These are phyloP conservation scores for Argyra leucocephala DNA, from an alignment of 2,888 invertebrate genomes.

Conservation along the genomic window DNA sequence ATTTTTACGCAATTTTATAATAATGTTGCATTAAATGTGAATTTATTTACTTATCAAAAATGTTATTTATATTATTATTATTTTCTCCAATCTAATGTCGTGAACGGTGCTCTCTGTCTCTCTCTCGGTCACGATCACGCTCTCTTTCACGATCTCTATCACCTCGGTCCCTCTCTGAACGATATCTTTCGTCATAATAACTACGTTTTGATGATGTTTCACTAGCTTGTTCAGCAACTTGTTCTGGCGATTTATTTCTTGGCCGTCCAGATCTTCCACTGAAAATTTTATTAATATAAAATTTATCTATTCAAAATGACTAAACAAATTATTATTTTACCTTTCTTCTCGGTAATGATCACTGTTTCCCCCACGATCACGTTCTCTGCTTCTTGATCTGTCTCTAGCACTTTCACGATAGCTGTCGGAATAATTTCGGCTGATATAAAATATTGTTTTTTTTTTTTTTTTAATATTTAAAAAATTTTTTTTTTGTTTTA, in stretches of 20 bases:
- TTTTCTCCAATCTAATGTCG: conserved; percentile 46
- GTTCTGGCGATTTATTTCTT: conserved; percentile 48
- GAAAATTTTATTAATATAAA: background rate
- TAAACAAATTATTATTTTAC: conserved; percentile 25
- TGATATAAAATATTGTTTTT: background rate
- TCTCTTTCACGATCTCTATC: conserved; percentile 58
- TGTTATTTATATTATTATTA: background rate
- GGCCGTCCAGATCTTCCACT: conserved; percentile 44
- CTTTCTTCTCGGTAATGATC: conserved; percentile 43
- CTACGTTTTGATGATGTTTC: conserved; percentile 41
- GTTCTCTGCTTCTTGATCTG: conserved; percentile 73
- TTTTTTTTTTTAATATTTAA: conserved; percentile 36
- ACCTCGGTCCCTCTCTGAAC: conserved; percentile 57
- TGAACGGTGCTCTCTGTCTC: conserved; percentile 61
- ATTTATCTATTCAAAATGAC: background rate
- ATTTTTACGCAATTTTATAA: background rate
- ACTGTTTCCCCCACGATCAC: conserved; percentile 36
- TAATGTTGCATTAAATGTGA: background rate
- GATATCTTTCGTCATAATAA: conserved; percentile 83
- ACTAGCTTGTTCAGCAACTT: conserved; percentile 42
- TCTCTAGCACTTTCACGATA: conserved; percentile 47
- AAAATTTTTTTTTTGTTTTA: no score
- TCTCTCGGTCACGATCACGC: conserved; percentile 54
- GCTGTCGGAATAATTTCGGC: conserved; percentile 34
- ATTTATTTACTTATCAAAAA: background rate